Evolutionary conservation across 1,140 invertebrate species (phyloP).

Genomic region (Zaprionus nigranus): DNA sequence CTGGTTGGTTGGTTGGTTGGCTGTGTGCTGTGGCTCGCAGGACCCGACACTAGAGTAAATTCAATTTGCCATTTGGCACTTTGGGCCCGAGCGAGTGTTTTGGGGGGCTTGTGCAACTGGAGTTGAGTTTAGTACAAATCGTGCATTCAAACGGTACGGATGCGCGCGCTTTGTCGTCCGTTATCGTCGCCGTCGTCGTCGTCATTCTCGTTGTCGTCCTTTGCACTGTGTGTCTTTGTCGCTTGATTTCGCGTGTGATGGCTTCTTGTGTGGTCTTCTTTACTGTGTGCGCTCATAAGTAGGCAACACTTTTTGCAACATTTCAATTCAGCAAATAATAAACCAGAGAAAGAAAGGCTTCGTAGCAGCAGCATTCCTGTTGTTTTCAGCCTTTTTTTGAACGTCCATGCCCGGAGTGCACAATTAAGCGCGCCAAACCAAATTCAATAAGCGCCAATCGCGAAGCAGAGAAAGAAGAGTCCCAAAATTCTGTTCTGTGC

Average conservation of each 20-base stretch:
- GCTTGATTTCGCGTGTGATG: conserved; percentile 30
- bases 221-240: conserved; percentile 1
- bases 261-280: neutral
- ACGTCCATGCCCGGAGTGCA: conserved; percentile 7
- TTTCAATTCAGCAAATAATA: conserved; percentile 15
- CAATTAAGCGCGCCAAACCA: conserved; percentile 31
- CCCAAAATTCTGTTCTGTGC: conserved; percentile 12
- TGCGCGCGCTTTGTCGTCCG: conserved; percentile 55
- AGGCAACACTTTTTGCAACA: conserved; percentile 62
- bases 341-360: neutral
- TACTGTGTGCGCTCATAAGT: conserved; percentile 43
- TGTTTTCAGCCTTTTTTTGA: conserved; percentile 13
- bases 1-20: neutral
- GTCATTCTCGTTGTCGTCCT: conserved; percentile 22
- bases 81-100: conserved; percentile 23
- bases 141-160: conserved; percentile 81
- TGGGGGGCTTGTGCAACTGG: conserved; percentile 22
- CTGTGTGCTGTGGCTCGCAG: conserved; percentile 7
- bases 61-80: conserved; percentile 63
- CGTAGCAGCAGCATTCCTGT: neutral
- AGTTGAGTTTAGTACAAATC: conserved; percentile 75
- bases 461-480: conserved; percentile 11
- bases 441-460: conserved; percentile 27
- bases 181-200: conserved; percentile 25
- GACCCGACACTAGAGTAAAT: conserved; percentile 43